phyloP scores from a whole-genome alignment of 2,797 vertebrate genomes.

The Pseudopleuronectes americanus region DNA sequence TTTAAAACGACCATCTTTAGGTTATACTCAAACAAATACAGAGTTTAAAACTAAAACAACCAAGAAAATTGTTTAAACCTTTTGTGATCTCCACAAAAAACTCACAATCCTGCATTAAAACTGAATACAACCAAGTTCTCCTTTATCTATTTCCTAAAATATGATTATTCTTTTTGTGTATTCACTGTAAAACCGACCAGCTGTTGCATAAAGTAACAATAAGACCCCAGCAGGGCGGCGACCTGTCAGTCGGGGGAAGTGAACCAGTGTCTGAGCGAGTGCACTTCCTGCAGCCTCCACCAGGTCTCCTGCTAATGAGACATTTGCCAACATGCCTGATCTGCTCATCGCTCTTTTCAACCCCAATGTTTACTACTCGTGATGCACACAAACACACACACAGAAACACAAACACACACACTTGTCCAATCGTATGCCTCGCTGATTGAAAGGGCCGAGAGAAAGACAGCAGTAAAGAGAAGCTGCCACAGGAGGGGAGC shows the following conservation, averaged over 20 bases:
- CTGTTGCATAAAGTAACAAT: background rate
- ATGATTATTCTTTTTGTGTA: too few relatives aligned
- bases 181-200: too few relatives aligned
- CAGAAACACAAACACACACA: constrained; percentile 11
- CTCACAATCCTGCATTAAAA: too few relatives aligned
- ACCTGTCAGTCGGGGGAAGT: background rate
- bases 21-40: constrained; percentile 11
- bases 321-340: constrained; percentile 46
- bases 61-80: too few relatives aligned
- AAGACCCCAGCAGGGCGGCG: background rate
- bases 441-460: constrained; percentile 46
- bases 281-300: constrained; percentile 9
- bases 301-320: constrained; percentile 44
- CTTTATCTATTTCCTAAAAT: too few relatives aligned
- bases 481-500: background rate
- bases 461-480: constrained; percentile 11
- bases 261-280: constrained; percentile 4
- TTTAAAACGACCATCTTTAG: too few relatives aligned
- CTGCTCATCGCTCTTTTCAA: constrained; percentile 24
- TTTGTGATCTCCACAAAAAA: too few relatives aligned
- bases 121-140: too few relatives aligned
- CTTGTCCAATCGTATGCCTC: constrained; percentile 61
- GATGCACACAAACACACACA: constrained; percentile 12
- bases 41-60: too few relatives aligned
- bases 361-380: constrained; percentile 24